Conservation (phyloP, 2,113 vertebrate genomes). For the Danio rerio region DNA sequence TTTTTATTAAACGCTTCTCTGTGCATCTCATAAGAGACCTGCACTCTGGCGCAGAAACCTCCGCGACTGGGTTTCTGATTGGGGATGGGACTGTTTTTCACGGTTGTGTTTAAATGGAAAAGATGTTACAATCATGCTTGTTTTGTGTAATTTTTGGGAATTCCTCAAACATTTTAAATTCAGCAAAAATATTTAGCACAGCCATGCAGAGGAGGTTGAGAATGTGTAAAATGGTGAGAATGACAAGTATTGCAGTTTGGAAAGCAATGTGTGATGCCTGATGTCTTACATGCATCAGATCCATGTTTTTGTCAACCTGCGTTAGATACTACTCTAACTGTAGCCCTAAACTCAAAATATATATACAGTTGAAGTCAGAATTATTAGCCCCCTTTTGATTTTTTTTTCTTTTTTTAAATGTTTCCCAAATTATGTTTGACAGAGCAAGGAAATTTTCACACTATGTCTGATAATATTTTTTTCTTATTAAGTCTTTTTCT, state of each 20-base stretch:
- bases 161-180: background rate
- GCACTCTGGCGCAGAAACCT: background rate
- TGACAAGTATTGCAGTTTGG: background rate
- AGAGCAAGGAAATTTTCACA: too few species aligned
- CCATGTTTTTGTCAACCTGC: background rate
- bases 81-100: background rate
- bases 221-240: background rate
- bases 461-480: too few species aligned
- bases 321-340: too few species aligned
- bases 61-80: background rate
- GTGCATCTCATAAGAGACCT: slow-evolving; percentile 46
- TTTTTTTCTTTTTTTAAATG: too few species aligned
- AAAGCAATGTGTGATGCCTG: background rate
- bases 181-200: background rate
- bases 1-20: slow-evolving; percentile 54
- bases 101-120: background rate
- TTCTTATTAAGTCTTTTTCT: too few species aligned
- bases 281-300: background rate
- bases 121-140: background rate
- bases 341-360: too few species aligned
- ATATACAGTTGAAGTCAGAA: too few species aligned
- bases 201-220: background rate
- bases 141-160: background rate
- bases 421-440: too few species aligned
- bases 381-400: too few species aligned